Evolutionary conservation across 1,140 invertebrate genomes (phyloP).

Genomic region (Lepidurus couesii): DNA sequence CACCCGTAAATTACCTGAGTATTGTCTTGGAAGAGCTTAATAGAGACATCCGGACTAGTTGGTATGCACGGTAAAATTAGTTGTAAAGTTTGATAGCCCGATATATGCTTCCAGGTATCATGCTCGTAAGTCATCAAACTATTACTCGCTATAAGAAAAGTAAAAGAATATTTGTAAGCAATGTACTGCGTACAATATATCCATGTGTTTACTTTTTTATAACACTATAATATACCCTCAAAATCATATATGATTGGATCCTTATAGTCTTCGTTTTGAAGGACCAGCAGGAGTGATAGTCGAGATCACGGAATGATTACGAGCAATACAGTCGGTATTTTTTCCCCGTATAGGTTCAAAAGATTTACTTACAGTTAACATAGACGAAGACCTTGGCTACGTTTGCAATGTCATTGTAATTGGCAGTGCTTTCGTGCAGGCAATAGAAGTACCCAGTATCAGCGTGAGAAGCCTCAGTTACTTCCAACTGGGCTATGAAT

Average conservation of each 20-base stretch:
- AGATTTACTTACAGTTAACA: neutral
- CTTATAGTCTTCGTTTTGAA: no score
- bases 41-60: constrained; percentile 25
- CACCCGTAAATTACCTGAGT: neutral
- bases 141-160: neutral
- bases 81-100: neutral
- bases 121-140: neutral
- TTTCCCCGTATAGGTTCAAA: no score
- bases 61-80: constrained; percentile 27
- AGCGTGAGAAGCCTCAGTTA: neutral
- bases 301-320: neutral
- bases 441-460: constrained; percentile 25
- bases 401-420: neutral
- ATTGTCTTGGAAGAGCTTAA: neutral
- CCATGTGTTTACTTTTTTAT: no score
- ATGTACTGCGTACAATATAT: no score
- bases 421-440: neutral
- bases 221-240: no score
- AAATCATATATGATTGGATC: no score
- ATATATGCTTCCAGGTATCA: neutral
- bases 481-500: neutral
- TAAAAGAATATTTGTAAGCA: no score
- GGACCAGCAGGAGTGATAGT: no score
- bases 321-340: no score
- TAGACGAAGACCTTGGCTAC: constrained; percentile 3